These are phyloP conservation scores for Romanomermis culicivorax DNA, from an alignment of 2,888 invertebrate genomes.

Conservation along the genomic window DNA sequence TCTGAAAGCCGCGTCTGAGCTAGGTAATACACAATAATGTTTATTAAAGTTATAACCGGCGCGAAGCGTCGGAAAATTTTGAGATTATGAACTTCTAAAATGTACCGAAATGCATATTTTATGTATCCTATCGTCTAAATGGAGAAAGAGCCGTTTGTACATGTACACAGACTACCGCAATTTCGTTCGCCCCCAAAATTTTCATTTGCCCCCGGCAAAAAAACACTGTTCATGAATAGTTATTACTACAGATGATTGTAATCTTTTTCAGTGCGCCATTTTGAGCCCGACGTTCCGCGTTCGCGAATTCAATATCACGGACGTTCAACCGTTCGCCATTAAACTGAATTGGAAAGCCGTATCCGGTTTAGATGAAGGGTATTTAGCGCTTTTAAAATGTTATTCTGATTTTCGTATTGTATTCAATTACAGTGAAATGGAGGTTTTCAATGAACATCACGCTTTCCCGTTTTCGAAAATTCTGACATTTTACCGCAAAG, in stretches of 20 bases:
- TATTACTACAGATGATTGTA: too few species aligned
- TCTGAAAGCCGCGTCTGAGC: too few species aligned
- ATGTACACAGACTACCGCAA: too few species aligned
- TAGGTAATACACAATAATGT: too few species aligned
- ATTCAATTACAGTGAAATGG: constrained; percentile 48
- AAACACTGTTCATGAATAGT: too few species aligned
- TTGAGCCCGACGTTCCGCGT: constrained; percentile 89
- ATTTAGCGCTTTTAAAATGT: constrained; percentile 15
- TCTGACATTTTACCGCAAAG: constrained; percentile 70
- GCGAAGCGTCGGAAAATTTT: too few species aligned
- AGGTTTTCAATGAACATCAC: constrained; percentile 74
- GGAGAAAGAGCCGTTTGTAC: too few species aligned
- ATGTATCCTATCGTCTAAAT: background rate
- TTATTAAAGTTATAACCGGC: too few species aligned
- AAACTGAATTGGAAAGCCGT: constrained; percentile 30
- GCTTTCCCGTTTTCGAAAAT: constrained; percentile 73
- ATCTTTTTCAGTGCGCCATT: constrained; percentile 65
- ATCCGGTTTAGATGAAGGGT: constrained; percentile 38
- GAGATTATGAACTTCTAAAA: too few species aligned
- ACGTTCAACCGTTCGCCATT: constrained; percentile 68
- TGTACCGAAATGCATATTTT: too few species aligned
- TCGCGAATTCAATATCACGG: constrained; percentile 76
- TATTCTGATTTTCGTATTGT: background rate
- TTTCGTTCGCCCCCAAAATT: too few species aligned
- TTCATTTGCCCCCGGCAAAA: too few species aligned